These are phyloP conservation scores for Macaria notata DNA, from an alignment of 2,888 invertebrate species.

Conservation along the genomic window DNA sequence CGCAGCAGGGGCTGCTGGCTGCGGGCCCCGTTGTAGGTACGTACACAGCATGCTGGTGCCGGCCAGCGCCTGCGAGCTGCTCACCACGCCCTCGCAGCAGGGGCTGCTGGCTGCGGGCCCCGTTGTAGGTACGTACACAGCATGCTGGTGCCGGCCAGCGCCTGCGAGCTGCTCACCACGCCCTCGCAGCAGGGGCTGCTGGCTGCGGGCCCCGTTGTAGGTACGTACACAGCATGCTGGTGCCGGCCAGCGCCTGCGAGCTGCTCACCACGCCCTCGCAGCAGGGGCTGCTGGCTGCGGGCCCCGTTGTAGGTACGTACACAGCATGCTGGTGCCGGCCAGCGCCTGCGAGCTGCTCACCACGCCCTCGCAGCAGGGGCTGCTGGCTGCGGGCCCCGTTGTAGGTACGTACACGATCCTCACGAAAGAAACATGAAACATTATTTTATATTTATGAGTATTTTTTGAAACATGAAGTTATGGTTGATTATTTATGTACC, in stretches of 20 bases:
- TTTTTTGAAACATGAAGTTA: too few relatives aligned
- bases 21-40: conserved; percentile 50
- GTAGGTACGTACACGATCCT: conserved; percentile 42
- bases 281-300: conserved; percentile 56
- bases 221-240: conserved; percentile 46
- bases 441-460: too few relatives aligned
- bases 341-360: conserved; percentile 69
- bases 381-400: conserved; percentile 52
- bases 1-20: conserved; percentile 59
- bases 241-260: conserved; percentile 69
- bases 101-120: conserved; percentile 55
- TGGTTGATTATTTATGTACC: too few relatives aligned
- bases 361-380: conserved; percentile 57
- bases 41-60: conserved; percentile 51
- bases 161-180: conserved; percentile 67
- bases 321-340: conserved; percentile 53
- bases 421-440: too few relatives aligned
- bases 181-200: conserved; percentile 56
- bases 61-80: conserved; percentile 66
- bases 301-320: conserved; percentile 46
- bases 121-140: conserved; percentile 40
- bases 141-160: conserved; percentile 62
- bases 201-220: conserved; percentile 50
- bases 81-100: conserved; percentile 57
- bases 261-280: conserved; percentile 56